A percentile compares a stretch with the other conserved stretches of the same genome.
Evolutionary conservation across 2,797 vertebrate genomes (phyloP).

Genomic region (Numenius phaeopus): DNA sequence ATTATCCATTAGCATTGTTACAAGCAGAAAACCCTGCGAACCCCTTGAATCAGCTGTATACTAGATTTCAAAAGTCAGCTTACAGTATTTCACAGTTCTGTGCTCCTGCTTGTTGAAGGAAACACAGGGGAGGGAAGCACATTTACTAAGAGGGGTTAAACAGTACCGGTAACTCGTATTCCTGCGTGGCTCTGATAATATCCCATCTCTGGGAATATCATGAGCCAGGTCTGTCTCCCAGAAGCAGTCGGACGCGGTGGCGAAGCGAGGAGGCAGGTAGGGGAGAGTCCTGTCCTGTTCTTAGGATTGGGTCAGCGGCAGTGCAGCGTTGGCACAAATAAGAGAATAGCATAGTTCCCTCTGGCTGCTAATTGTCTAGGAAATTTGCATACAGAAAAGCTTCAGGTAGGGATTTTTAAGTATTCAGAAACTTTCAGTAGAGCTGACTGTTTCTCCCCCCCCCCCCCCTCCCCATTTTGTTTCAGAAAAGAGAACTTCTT

Average conservation of each 20-base stretch:
- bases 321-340: background rate
- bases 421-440: background rate
- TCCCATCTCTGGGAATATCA: background rate
- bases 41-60: accelerated
- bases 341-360: background rate
- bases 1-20: background rate
- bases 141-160: background rate
- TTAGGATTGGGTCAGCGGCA: background rate
- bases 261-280: background rate
- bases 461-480: background rate
- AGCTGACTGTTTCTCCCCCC: accelerated
- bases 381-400: background rate
- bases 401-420: background rate
- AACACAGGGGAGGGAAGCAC: background rate
- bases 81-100: background rate
- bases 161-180: background rate
- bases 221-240: background rate
- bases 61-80: background rate
- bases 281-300: background rate
- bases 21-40: background rate
- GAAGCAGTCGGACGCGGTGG: background rate
- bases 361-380: background rate
- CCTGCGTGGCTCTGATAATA: background rate
- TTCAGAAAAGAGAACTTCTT: background rate
- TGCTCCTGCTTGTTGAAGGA: background rate